Base-by-base conservation (phyloP, 92 coral and sea anemone genomes). In the Palythoa caribaeorum region DNA sequence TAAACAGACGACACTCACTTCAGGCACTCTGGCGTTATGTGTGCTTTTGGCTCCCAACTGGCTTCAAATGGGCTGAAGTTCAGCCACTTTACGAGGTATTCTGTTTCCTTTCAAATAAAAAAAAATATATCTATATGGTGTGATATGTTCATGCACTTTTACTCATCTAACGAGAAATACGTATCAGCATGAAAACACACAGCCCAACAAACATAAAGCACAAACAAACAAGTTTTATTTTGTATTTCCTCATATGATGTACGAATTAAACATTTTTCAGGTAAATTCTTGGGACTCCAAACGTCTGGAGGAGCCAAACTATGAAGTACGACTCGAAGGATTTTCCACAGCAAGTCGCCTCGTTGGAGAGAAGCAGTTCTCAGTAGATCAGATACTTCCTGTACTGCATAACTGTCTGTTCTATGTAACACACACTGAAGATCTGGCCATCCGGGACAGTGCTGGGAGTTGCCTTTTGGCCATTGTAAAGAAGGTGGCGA, bases 261-360 rank as follows among this genome's bases (percentile, higher is more conserved):
- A n/a, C n/a, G n/a, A 28, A 28, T 44, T 59, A n/a, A 59, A 59
- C 19, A 44, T 76, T 9, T 78, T 60, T 6, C 72, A 80, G 75
- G 78, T 90, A 17, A 97, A 97, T 77, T 80, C 98, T 1, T 97
- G 99, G 99, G 89, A 91, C 68, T 63, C 79, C 19, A 95, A 94
- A 81, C 96, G 92, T 38, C 77, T 97, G 9, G 99, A 97, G 20
- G 99, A 97, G 47, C 99, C 99, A 10, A 88, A 97, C 84, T 97
- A 93, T 70, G 95, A 83, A 71, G 69, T 65, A 47, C 89, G 99
- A 71, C 85, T 96, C 17, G 66, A 88, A 9, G 95, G 90, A 0
- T 93, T 92, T 73, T 55, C 91, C 3, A 48, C 87, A 55, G 96
- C 94, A 11, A 90, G 89, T 53, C 78, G 72, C 16, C 88, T 94